Conservation (phyloP, 2,797 vertebrate species). For the Typhlichthys eigenmanni region DNA sequence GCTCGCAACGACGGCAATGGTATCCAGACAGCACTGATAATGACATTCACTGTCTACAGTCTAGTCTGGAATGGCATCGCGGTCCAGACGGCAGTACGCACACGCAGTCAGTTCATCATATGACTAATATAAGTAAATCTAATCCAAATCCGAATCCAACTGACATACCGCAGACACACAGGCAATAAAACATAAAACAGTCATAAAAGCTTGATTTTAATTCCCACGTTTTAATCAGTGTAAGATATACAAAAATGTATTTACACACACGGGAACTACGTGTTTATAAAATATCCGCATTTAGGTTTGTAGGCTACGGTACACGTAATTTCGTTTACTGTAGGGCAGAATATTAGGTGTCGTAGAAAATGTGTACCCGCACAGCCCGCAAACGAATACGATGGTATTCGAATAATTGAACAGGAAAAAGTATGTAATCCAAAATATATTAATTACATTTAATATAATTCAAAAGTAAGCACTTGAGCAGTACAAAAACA, state of each 20-base stretch:
- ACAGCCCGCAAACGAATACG: no score
- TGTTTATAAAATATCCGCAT: not conserved
- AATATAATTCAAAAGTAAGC: no score
- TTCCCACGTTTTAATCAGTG: not conserved
- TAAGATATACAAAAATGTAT: not conserved
- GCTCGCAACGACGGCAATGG: conserved; percentile 65
- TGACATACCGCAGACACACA: conserved; percentile 1
- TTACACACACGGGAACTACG: not conserved
- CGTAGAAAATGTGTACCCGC: no score
- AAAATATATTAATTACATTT: no score
- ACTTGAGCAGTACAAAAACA: no score
- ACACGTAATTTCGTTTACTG: no score
- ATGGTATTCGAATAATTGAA: no score
- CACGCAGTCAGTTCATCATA: conserved; percentile 4
- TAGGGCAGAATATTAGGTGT: no score
- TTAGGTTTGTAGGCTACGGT: not conserved
- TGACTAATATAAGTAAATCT: conserved; percentile 6
- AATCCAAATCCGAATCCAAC: not conserved
- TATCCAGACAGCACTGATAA: conserved; percentile 79
- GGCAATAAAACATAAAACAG: not conserved
- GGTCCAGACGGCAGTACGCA: conserved; percentile 22
- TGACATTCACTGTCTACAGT: conserved; percentile 80
- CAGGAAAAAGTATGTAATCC: no score
- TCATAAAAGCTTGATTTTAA: not conserved
- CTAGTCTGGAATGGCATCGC: conserved; percentile 55